Conservation (phyloP, 1,140 invertebrate species). For the Drosophila seguyi region DNA sequence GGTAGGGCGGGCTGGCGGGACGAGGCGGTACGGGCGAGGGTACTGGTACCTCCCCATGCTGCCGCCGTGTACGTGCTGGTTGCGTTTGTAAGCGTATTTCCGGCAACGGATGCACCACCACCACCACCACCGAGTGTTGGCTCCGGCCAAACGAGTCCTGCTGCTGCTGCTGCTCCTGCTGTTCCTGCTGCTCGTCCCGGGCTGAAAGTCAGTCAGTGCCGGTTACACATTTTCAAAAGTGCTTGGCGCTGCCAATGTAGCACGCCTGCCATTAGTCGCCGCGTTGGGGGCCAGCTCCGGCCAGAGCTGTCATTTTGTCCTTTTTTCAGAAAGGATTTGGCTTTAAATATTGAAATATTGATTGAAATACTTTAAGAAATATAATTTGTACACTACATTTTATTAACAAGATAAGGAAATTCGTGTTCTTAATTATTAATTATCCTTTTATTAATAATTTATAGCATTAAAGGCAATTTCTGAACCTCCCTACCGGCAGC, state of each 20-base stretch:
- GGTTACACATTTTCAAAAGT: constrained; percentile 81
- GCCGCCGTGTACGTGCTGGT: constrained; percentile 56
- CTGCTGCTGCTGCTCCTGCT: constrained; percentile 30
- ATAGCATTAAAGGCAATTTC: background rate
- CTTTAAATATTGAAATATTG: too few species aligned
- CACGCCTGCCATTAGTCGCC: constrained; percentile 66
- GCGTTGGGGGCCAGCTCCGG: constrained; percentile 12
- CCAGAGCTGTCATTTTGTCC: constrained; percentile 8
- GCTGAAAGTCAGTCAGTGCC: constrained; percentile 79
- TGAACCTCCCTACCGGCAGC: background rate
- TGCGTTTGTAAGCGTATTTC: constrained; percentile 79
- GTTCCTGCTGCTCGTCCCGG: constrained; percentile 40
- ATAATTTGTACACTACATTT: too few species aligned
- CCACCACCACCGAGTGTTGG: constrained; percentile 64
- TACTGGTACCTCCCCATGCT: background rate
- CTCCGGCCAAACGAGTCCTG: constrained; percentile 74
- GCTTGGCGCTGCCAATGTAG: constrained; percentile 65
- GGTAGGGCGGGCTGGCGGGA: constrained; percentile 3
- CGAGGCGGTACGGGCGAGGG: background rate
- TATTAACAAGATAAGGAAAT: too few species aligned
- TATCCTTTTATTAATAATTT: background rate
- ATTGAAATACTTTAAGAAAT: background rate
- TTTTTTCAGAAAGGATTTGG: background rate
- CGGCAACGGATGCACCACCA: constrained; percentile 69
- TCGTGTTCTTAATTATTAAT: too few species aligned